Base-by-base conservation (phyloP, 1,140 invertebrate genomes). In the Olivierus martensii region DNA sequence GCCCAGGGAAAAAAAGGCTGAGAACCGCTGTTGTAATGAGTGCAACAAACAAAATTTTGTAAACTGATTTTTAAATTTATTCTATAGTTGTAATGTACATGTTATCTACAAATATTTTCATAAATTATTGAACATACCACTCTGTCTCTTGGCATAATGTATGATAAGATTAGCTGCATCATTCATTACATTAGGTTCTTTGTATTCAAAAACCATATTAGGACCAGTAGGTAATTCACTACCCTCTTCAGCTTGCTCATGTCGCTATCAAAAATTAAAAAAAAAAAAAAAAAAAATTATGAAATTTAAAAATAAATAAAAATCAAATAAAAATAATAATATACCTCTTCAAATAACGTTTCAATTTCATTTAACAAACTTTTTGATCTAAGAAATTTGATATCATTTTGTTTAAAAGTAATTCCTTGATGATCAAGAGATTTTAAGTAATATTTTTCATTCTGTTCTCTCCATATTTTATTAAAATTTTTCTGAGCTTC, bases 361-460 rank as follows among this genome's bases (percentile, higher is more conserved):
- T 97, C 92, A 57, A 98, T 90, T 73, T 98, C 93, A 66, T 92
- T 93, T 60, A 96, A 81, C 21, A 99, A 71, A 57, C 82, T 84
- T 69, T 98, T 97, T 1, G 89, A 92, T 14, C 92, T 78, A 39
- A 98, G 74, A 3, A 84, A 82, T 67, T 97, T 95, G 46, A 93
- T 77, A 68, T 99, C 94, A 63, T 87, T 95, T 68, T 94, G 91
- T 67, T 97, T 98, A 67, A 99, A 97, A 66, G 92, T 94, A 58
- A 95, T 90, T 28, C 92, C 92, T 67, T 96, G 91, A 73, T 98
- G 92, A 72, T 99, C 94, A 9, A 98, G 70, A 10, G 91, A 95
- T 67, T 97, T 97, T 34, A 97, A 74, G 68, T 97, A 97, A 69
- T 91, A 95, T 66, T 94, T 95, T 68, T 97, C 91, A 66, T 95